Base-by-base conservation (phyloP, 2,113 vertebrate genomes). In the Phrynosoma platyrhinos region DNA sequence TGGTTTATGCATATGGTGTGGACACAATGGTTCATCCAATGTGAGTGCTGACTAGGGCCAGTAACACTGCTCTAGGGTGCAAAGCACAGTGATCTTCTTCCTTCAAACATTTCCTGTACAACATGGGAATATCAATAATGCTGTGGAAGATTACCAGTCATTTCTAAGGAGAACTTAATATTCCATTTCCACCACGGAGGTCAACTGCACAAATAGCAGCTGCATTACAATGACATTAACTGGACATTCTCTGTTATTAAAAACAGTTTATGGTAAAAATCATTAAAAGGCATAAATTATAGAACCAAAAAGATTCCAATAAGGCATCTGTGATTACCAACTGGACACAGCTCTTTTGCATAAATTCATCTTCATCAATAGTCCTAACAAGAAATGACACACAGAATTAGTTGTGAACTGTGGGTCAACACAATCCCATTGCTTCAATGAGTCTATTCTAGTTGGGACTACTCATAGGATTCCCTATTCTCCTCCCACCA, bases 321-420 rank as follows among this genome's bases (percentile, higher is more conserved):
- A 96, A 97, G 96, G 97, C 96, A 96, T 94, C 93, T 90, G 91
- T 84, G 90, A 81, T 88, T 94, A 88, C 79, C 92, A 79, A 91
- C 94, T 91, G 90, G 90, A 86, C 83, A 81, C 5, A 77, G 88
- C 90, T 84, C 88, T 21, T 1, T 90, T 89, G 30, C 0, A 2
- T 85, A 82, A 12, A 85, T 0, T 88, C 88, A 82, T 77, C 82
- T 85, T 23, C 1, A 5, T 62, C 88, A 30, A 30, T 30, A n/a
- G 27, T 71, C 9, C 30, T 5, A 71, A 71, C 58, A 18, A 62
- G 58, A 62, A 62, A 20, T 62, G 13, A 16, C 58, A 62, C 58
- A 62, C 14, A 62, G 58, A 62, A 62, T 62, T 2, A 62, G 58
- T 62, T 62, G 58, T 58, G 10, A 16, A 58, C 10, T 13, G 55